A percentile compares a stretch with the other conserved stretches of the same genome.
Conservation (phyloP, 2,888 invertebrate species). For the Sylvicola cinctus region DNA sequence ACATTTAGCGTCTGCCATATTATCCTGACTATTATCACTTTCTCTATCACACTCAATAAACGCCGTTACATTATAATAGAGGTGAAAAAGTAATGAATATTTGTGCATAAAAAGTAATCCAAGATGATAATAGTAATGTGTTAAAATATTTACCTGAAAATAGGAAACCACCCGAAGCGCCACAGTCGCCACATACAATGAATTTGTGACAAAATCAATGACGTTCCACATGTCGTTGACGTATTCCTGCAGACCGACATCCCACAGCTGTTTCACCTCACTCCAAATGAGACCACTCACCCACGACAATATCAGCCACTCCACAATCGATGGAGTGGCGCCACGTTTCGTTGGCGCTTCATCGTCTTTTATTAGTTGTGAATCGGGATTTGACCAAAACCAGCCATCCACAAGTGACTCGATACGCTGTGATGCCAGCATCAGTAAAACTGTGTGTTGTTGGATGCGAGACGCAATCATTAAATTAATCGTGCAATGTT, state of each 20-base stretch:
- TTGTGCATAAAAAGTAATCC: no score
- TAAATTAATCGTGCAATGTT: no score
- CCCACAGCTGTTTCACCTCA: constrained; percentile 97
- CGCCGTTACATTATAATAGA: no score
- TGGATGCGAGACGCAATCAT: no score
- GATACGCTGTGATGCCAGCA: constrained; percentile 79
- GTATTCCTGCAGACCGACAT: constrained; percentile 76
- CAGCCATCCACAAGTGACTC: constrained; percentile 54
- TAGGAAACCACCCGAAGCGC: constrained; percentile 50
- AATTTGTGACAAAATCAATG: constrained; percentile 82
- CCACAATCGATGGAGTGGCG: no score
- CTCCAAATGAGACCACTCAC: constrained; percentile 98
- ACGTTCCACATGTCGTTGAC: constrained; percentile 92
- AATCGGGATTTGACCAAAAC: constrained; percentile 51
- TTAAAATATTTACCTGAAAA: constrained; percentile 59
- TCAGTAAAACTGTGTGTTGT: constrained; percentile 44
- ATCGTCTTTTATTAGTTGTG: constrained; percentile 27
- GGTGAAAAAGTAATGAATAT: no score
- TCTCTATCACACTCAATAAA: no score
- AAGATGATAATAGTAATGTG: constrained; percentile 94
- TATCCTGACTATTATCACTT: no score
- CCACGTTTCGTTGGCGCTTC: constrained; percentile 55
- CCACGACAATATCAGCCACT: no score
- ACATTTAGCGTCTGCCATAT: no score
- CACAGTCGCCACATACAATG: constrained; percentile 56